Evolutionary conservation across 2,888 invertebrate species (phyloP), one percentile per base, ranked within the genome.

Genomic region (Helleia helle): DNA sequence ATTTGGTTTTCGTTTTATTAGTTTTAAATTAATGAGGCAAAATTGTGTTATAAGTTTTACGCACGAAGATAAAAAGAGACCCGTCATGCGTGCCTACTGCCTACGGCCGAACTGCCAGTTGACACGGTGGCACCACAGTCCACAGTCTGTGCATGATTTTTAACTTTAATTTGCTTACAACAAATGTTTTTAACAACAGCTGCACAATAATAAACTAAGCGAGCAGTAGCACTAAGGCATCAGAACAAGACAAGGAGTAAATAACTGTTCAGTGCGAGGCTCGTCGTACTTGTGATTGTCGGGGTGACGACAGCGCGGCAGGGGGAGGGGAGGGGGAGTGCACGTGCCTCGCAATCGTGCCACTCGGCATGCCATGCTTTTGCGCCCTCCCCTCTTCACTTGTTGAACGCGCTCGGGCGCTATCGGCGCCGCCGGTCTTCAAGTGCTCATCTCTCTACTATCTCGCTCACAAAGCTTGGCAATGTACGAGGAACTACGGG

Each of bases 311-410:
- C 22, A 22, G 22, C 1, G 22, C 22, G n/a, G n/a, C 14, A 30
- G 11, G 30, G 30, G 9, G 12, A 11, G 34, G 34, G 22, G 18
- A 11, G 47, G 55, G 49, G 58, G 54, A 62, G 61, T 68, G 67
- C 74, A 80, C 79, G 77, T 52, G 55, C 40, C 49, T 46, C 47
- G 44, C 36, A 42, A 49, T 47, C 50, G 49, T 75, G 79, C 81
- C 79, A 67, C 73, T 71, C 63, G 73, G 71, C 75, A 70, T 68
- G 73, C 73, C 71, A 71, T 71, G 74, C 75, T 74, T 68, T 69
- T 64, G 61, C 62, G 66, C 60, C 65, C 65, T 62, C 40, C 50
- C 45, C 46, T 49, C 56, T 70, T 63, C 73, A 80, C 80, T 80
- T 80, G 81, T 80, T 81, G 80, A 74, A 62, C 67, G 47, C 49